Evolutionary conservation across 1,140 invertebrate genomes (phyloP), one percentile per base, ranked within the genome.

Genomic region (Drosophila saltans): DNA sequence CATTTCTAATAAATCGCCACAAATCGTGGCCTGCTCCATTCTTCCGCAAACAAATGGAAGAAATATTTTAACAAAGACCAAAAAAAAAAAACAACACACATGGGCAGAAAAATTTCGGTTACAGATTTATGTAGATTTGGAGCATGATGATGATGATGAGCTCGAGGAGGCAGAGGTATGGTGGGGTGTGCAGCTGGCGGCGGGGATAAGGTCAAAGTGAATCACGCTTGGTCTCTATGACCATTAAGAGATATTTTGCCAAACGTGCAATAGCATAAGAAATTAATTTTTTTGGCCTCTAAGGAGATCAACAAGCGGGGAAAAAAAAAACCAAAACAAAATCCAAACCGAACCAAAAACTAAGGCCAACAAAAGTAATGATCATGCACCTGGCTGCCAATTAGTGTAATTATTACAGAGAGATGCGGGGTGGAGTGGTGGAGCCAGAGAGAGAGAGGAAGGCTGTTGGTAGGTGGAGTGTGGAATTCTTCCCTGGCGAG

Each of bases 101-200:
- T 78, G 69, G 67, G 16, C 26, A 58, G 33, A 58, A 58, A 57
- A 58, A 75, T 77, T 86, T 84, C 79, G 82, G 80, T 73, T 79
- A 88, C 80, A 88, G 84, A 88, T 89, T 89, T 89, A 89, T 89
- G 84, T 89, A 89, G 86, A 89, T 89, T 89, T 84, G 58, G 84
- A 89, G 84, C 84, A 67, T 58, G 65, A 67, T 39, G 52, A 41
- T 45, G 43, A 88, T 71, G 83, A 82, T 75, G 75, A 69, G 78
- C 73, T 64, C 36, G 11, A 41, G 45, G 24, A 9, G 45, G 45
- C 45, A 24, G 48, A 26, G 55, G 21, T 64, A 6, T 36, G 33
- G 33, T 4, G 33, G 33, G 33, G 33, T 30, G 33, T 3, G 4
- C 28, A 3, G 33, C 6, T 36, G 33, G 67, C 41, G 43, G 43